These are phyloP conservation scores for Andrena hattorfiana DNA, from an alignment of 2,888 invertebrate species.

Conservation along the genomic window DNA sequence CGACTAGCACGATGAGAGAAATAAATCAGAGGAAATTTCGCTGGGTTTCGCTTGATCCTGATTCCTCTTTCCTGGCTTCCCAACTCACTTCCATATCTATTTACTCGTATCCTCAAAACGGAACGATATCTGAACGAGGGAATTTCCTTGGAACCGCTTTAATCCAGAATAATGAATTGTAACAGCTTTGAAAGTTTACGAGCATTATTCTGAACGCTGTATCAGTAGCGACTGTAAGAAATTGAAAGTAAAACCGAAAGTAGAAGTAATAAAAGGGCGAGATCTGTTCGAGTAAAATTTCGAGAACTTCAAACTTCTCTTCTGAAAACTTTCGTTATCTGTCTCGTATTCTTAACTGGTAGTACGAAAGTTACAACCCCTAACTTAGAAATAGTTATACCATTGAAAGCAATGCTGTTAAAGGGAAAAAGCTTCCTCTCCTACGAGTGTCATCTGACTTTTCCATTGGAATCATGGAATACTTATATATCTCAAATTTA, in stretches of 20 bases:
- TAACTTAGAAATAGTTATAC: background rate
- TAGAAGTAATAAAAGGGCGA: background rate
- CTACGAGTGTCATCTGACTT: background rate
- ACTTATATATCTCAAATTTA: background rate
- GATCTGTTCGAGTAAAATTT: constrained; percentile 2
- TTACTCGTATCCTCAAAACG: too few species aligned
- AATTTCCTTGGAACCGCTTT: too few species aligned
- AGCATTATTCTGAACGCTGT: background rate
- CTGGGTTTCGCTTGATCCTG: background rate
- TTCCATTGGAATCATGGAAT: background rate
- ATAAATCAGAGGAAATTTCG: background rate
- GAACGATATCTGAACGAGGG: too few species aligned
- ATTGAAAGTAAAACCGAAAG: background rate
- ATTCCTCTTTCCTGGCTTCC: too few species aligned
- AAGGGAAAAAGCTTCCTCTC: background rate
- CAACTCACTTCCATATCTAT: too few species aligned
- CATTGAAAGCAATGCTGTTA: background rate
- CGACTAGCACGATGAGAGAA: background rate
- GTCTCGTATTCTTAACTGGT: constrained; percentile 14
- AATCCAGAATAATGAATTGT: too few species aligned
- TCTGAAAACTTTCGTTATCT: constrained; percentile 12
- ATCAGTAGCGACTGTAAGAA: background rate
- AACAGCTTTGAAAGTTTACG: too few species aligned
- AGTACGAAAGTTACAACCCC: background rate
- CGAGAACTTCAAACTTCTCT: background rate